These are phyloP conservation scores for Bovichtus variegatus DNA, from an alignment of 2,797 vertebrate species.

Conservation along the genomic window DNA sequence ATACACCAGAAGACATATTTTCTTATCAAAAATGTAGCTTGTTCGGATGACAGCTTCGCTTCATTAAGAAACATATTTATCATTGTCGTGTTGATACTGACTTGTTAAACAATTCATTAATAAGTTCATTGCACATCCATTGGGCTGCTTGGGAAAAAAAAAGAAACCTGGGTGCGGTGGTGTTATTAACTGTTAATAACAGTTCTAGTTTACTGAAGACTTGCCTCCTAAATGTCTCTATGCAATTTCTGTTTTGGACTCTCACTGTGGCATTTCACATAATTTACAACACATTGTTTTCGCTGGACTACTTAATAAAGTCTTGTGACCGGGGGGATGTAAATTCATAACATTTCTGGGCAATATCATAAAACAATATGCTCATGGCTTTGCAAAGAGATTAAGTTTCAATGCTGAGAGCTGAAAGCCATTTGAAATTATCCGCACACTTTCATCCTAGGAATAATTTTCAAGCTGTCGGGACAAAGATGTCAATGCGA, in stretches of 20 bases:
- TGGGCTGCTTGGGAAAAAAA: neutral
- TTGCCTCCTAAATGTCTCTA: neutral
- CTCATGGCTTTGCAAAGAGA: slow-evolving; percentile 11
- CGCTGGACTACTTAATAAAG: neutral
- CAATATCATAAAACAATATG: slow-evolving; percentile 29
- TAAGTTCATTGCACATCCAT: slow-evolving; percentile 7
- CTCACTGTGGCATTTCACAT: neutral
- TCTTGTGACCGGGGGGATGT: neutral
- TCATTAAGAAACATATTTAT: slow-evolving; percentile 19
- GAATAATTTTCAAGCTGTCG: slow-evolving; percentile 38
- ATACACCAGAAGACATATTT: neutral
- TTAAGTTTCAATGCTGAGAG: slow-evolving; percentile 5
- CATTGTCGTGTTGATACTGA: neutral
- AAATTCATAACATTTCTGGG: slow-evolving; percentile 17
- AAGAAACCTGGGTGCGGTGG: too few relatives aligned
- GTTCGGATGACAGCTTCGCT: neutral
- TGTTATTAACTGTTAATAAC: neutral
- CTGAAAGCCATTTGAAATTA: slow-evolving; percentile 17
- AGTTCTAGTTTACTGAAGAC: neutral
- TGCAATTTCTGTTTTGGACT: neutral
- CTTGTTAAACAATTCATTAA: neutral
- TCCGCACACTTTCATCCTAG: slow-evolving; percentile 25
- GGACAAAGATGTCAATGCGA: slow-evolving; percentile 56
- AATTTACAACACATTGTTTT: slow-evolving; percentile 13
- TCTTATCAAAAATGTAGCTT: neutral